A percentile compares a stretch with the other conserved stretches of the same genome.
Conservation (phyloP, 2,113 vertebrate genomes). For the Chascanopsetta lugubris region DNA sequence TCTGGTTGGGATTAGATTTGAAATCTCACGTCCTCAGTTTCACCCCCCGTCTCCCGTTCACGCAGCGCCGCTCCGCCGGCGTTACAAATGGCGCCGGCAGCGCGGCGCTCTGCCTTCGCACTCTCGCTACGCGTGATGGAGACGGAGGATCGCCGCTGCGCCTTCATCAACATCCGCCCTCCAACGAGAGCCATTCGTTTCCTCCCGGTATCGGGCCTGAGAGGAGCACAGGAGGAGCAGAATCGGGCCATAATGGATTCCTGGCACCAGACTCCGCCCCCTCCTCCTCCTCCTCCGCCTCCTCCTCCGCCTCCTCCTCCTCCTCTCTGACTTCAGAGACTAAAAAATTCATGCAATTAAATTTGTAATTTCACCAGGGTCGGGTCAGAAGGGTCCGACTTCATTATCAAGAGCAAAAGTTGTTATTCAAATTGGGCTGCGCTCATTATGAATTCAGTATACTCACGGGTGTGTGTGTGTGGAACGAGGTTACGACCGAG, state of each 20-base stretch:
- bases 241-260: conserved; percentile 53
- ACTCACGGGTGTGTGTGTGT: background rate
- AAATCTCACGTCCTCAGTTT: background rate
- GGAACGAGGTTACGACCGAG: too few relatives aligned
- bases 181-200: conserved; percentile 46
- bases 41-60: background rate
- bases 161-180: conserved; percentile 8
- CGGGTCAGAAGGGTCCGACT: conserved; percentile 49
- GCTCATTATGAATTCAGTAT: too few relatives aligned
- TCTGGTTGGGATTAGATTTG: too few relatives aligned
- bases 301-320: conserved; percentile 28
- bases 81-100: conserved; percentile 2
- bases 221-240: conserved; percentile 15
- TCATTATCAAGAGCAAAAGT: conserved; percentile 49
- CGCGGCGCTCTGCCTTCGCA: conserved; percentile 27
- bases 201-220: conserved; percentile 29
- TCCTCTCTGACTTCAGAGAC: conserved; percentile 29
- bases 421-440: conserved; percentile 38
- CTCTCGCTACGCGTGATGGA: conserved; percentile 37
- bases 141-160: conserved; percentile 14
- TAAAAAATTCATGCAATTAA: conserved; percentile 69
- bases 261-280: conserved; percentile 30
- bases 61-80: background rate
- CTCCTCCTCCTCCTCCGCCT: conserved; percentile 31
- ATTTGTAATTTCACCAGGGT: conserved; percentile 63